Evolutionary conservation across 1,140 invertebrate genomes (phyloP), one percentile per base, ranked within the genome.

Genomic region (Cherax quadricarinatus): DNA sequence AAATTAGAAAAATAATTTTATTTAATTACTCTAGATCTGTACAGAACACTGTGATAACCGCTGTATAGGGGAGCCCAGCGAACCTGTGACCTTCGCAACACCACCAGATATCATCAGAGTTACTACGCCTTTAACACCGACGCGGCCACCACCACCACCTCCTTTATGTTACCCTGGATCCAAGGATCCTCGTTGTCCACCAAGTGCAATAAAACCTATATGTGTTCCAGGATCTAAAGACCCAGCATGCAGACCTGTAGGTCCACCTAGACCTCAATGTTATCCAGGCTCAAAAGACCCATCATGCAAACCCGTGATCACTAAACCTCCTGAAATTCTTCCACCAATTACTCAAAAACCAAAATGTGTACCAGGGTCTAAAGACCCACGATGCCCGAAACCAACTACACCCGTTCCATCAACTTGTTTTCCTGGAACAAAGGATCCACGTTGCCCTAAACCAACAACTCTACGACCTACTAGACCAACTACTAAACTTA

Each of bases 21-120:
- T 66, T 66, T 21, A 66, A 16, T 18, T 66, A 2, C 0, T 66
- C 18, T 66, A 94, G 94, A 92, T 94, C 18, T 94, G 94, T 66
- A 92, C 87, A 78, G 93, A 94, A 21, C 57, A 10, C 9, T 94
- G 93, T 92, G 93, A 94, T 70, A 91, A 94, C n/a, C 88, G 84
- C 60, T 94, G 93, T 79, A 18, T 73, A 24, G 84, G 70, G 2
- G 90, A 89, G 51, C 84, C 94, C 24, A 88, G 82, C 53, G 60
- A 90, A 49, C 83, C 92, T 6, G 87, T 87, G 48, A 89, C 78
- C 16, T 80, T 87, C 73, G 80, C 30, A 7, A 87, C 91, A 10
- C 66, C 62, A 3, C n/a, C 12, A 30, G 78, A 90, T 14, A 70
- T 92, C 24, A 87, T 86, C 3, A 82, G 18, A 12, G 85, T 93